Percentiles rank a stretch among this genome's conserved stretches.
Evolutionary conservation across 2,888 invertebrate genomes (phyloP).

Genomic region (Clusia tigrina): DNA sequence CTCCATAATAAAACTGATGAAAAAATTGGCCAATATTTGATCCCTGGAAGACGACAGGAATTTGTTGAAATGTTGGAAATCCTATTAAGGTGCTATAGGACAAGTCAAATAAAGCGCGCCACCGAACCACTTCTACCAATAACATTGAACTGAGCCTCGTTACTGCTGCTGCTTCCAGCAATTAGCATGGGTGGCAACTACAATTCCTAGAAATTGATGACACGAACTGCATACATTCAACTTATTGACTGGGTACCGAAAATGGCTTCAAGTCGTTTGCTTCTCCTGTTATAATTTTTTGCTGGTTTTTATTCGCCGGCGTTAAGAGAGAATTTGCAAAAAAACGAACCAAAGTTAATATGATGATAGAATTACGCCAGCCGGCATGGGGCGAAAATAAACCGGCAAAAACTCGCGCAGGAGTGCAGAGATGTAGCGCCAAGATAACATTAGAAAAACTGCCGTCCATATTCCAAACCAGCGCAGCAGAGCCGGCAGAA

Average conservation of each 20-base stretch:
- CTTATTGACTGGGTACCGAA: background rate
- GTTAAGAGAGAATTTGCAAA: background rate
- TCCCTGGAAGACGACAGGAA: too few relatives aligned
- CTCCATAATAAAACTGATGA: too few relatives aligned
- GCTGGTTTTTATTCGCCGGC: background rate
- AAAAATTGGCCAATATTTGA: too few relatives aligned
- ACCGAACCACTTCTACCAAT: too few relatives aligned
- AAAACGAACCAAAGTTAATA: conserved; percentile 5
- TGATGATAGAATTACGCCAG: conserved; percentile 6
- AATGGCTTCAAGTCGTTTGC: background rate
- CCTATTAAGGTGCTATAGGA: too few relatives aligned
- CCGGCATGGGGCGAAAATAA: background rate
- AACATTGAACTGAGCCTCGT: too few relatives aligned
- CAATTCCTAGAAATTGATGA: background rate
- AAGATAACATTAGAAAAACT: background rate
- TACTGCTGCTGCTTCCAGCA: too few relatives aligned
- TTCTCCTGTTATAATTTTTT: background rate
- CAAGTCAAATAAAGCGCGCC: too few relatives aligned
- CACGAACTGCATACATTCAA: conserved; percentile 8
- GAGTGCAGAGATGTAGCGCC: background rate
- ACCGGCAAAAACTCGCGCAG: background rate
- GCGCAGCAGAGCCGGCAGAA: background rate
- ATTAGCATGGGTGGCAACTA: too few relatives aligned
- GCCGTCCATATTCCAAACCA: too few relatives aligned
- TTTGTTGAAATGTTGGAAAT: too few relatives aligned